phyloP scores from a whole-genome alignment of 2,113 vertebrate species.

The Talpa occidentalis region DNA sequence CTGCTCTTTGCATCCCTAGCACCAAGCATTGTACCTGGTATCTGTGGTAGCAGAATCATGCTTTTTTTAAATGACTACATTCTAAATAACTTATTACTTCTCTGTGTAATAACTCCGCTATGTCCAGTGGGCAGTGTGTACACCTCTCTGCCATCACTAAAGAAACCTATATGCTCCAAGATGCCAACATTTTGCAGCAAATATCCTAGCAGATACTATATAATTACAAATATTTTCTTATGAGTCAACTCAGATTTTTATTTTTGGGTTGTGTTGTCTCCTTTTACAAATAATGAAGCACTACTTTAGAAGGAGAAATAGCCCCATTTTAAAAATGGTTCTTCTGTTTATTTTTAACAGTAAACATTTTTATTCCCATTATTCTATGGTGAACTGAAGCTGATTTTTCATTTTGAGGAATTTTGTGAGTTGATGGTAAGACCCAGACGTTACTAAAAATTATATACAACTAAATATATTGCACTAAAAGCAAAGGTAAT shows the following conservation, averaged over 20 bases:
- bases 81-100: background rate
- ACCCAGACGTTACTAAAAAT: background rate
- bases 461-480: background rate
- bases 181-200: background rate
- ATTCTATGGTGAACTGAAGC: background rate
- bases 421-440: background rate
- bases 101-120: too few species aligned
- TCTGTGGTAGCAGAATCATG: too few species aligned
- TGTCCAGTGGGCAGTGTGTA: background rate
- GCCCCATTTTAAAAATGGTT: too few species aligned
- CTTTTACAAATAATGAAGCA: background rate
- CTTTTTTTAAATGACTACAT: background rate
- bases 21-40: background rate
- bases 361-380: background rate
- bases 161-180: background rate
- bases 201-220: background rate
- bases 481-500: constrained; percentile 2
- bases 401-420: background rate
- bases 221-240: background rate
- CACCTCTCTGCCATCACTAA: background rate
- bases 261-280: background rate
- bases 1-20: background rate
- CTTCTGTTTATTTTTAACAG: background rate
- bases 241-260: background rate
- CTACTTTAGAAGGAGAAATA: background rate